Percentiles rank a stretch among this genome's conserved stretches.
These are phyloP conservation scores for Phalloptychus januarius DNA, from an alignment of 2,797 vertebrate species.

Conservation along the genomic window DNA sequence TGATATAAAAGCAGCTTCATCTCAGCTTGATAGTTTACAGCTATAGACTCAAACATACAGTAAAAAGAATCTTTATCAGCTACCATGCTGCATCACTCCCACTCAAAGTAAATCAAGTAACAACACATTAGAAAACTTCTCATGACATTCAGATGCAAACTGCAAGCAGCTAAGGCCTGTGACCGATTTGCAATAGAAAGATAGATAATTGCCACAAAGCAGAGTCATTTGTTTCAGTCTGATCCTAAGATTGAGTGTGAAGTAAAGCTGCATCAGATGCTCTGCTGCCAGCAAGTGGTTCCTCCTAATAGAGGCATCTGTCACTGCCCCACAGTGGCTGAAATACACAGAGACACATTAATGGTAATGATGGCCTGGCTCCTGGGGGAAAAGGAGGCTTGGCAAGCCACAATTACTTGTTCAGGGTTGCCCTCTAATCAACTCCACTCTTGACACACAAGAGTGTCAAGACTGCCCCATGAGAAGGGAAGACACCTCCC, in stretches of 20 bases:
- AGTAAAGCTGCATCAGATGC: constrained; percentile 19
- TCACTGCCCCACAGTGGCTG: constrained; percentile 45
- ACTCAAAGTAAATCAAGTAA: too few relatives aligned
- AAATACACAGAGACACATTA: constrained; percentile 67
- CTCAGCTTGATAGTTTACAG: too few relatives aligned
- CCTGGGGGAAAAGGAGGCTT: constrained; percentile 43
- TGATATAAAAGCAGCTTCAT: too few relatives aligned
- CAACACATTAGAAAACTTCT: too few relatives aligned
- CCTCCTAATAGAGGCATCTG: constrained; percentile 59
- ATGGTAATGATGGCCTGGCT: constrained; percentile 67
- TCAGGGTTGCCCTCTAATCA: constrained; percentile 73
- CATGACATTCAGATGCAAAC: too few relatives aligned
- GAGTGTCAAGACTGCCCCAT: constrained; percentile 59
- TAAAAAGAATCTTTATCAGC: too few relatives aligned
- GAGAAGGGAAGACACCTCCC: constrained; percentile 48
- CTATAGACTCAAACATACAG: too few relatives aligned
- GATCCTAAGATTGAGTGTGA: constrained; percentile 15
- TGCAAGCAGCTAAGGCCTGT: too few relatives aligned
- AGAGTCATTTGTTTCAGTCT: neutral
- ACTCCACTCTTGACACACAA: constrained; percentile 52
- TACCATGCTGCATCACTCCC: too few relatives aligned
- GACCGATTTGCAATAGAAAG: neutral
- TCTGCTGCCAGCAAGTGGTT: constrained; percentile 33
- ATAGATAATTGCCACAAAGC: neutral
- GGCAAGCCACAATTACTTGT: constrained; percentile 68